phyloP scores from a whole-genome alignment of 2,888 invertebrate genomes.

The Cephalotes varians region DNA sequence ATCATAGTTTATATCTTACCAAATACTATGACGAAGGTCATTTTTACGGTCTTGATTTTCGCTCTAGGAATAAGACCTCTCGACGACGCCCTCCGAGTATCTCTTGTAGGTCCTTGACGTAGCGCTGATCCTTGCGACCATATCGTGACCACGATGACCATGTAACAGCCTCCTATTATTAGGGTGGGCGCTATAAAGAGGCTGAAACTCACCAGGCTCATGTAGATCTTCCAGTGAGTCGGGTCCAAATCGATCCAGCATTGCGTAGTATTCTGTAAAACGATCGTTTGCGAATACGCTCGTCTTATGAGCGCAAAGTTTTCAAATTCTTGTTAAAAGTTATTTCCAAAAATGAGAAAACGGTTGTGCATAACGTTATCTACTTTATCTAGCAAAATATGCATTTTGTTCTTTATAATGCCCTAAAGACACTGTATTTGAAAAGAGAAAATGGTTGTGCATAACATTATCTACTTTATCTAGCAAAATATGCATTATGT shows the following conservation, averaged over 20 bases:
- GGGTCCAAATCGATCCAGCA: slow-evolving; percentile 96
- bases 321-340: neutral
- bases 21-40: slow-evolving; percentile 98
- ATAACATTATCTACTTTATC: neutral
- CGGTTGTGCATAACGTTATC: too few species aligned
- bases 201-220: slow-evolving; percentile 93
- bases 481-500: neutral
- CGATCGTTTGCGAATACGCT: slow-evolving; percentile 52
- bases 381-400: neutral
- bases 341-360: neutral
- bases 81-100: slow-evolving; percentile 93
- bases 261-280: slow-evolving; percentile 87
- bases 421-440: neutral
- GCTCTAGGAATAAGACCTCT: slow-evolving; percentile 97
- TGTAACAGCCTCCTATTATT: slow-evolving; percentile 96
- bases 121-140: slow-evolving; percentile 89
- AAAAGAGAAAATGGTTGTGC: neutral
- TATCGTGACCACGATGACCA: slow-evolving; percentile 96
- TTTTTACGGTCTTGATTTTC: slow-evolving; percentile 98
- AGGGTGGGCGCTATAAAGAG: slow-evolving; percentile 95
- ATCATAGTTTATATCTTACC: slow-evolving; percentile 88
- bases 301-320: neutral
- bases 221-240: slow-evolving; percentile 95
- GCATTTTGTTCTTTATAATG: neutral
- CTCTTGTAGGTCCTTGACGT: slow-evolving; percentile 85